These are phyloP conservation scores for Lordiphosa stackelbergi DNA, from an alignment of 1,140 invertebrate genomes.

Conservation along the genomic window DNA sequence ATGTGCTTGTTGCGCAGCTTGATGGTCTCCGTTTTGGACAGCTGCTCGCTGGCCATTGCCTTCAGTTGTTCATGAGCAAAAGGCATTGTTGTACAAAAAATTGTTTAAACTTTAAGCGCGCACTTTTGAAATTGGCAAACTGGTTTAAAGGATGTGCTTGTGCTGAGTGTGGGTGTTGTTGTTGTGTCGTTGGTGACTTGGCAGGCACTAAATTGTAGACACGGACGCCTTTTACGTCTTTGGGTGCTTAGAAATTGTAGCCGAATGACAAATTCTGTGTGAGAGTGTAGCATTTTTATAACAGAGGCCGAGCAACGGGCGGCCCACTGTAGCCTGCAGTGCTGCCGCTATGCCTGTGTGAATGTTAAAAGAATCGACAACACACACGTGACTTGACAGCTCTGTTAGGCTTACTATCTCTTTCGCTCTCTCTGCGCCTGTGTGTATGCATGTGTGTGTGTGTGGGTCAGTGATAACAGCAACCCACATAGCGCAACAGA, in stretches of 20 bases:
- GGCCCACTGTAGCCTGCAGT: slow-evolving; percentile 10
- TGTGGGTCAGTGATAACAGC: not conserved
- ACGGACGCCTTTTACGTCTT: slow-evolving; percentile 51
- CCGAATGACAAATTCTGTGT: slow-evolving; percentile 34
- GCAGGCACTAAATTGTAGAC: slow-evolving; percentile 14
- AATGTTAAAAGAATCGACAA: slow-evolving; percentile 5
- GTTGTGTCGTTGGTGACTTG: slow-evolving; percentile 14
- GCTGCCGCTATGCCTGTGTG: not conserved
- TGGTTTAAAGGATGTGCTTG: not conserved
- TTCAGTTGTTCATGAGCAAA: slow-evolving; percentile 63
- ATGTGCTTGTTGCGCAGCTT: slow-evolving; percentile 86
- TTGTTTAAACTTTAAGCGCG: slow-evolving; percentile 14
- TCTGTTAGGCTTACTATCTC: slow-evolving; percentile 5
- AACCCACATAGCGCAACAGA: no score
- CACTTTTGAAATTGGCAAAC: slow-evolving; percentile 14
- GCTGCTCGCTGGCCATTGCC: slow-evolving; percentile 79
- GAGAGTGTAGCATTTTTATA: slow-evolving; percentile 17
- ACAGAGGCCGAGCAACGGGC: slow-evolving; percentile 8
- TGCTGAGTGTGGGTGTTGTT: not conserved
- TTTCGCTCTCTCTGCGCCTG: slow-evolving; percentile 4
- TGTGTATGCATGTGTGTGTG: not conserved
- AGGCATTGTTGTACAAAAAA: slow-evolving; percentile 53
- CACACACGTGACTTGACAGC: slow-evolving; percentile 7
- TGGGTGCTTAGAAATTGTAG: slow-evolving; percentile 56
- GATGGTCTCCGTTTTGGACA: slow-evolving; percentile 88